Conservation (phyloP, 2,888 invertebrate species). For the Rhimphoctona megacephalus region DNA sequence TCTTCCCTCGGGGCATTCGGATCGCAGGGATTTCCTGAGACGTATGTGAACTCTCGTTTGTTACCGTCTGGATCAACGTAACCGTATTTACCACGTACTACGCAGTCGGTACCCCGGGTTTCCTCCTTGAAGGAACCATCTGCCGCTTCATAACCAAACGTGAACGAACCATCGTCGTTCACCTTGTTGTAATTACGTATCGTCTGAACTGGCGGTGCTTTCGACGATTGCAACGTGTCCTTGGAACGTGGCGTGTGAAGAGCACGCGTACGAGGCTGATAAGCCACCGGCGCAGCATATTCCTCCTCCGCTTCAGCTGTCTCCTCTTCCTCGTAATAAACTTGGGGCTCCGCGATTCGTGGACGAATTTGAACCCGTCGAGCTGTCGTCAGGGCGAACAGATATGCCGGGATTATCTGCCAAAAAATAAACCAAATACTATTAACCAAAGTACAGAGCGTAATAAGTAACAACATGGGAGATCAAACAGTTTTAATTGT, state of each 20-base stretch:
- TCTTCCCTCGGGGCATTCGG: slow-evolving; percentile 92
- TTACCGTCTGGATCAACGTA: slow-evolving; percentile 95
- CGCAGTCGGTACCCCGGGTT: slow-evolving; percentile 93
- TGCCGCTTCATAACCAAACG: slow-evolving; percentile 92
- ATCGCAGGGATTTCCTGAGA: slow-evolving; percentile 94
- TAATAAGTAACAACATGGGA: background rate
- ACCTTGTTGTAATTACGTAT: slow-evolving; percentile 93
- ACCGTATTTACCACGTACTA: slow-evolving; percentile 94
- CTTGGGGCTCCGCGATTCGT: slow-evolving; percentile 83
- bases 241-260: slow-evolving; percentile 85
- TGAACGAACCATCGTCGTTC: slow-evolving; percentile 94
- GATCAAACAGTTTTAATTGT: background rate
- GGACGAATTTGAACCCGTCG: slow-evolving; percentile 86
- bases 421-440: slow-evolving; percentile 8
- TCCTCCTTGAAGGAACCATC: slow-evolving; percentile 95
- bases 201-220: slow-evolving; percentile 92
- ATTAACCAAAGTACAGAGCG: background rate
- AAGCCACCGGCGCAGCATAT: slow-evolving; percentile 78
- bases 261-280: slow-evolving; percentile 82
- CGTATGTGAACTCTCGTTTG: slow-evolving; percentile 94
- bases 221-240: slow-evolving; percentile 86
- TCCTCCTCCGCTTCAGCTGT: slow-evolving; percentile 78
- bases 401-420: slow-evolving; percentile 81
- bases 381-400: slow-evolving; percentile 81
- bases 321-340: slow-evolving; percentile 84